Base-by-base conservation (phyloP, 1,140 invertebrate species). In the Zaprionus taronus region DNA sequence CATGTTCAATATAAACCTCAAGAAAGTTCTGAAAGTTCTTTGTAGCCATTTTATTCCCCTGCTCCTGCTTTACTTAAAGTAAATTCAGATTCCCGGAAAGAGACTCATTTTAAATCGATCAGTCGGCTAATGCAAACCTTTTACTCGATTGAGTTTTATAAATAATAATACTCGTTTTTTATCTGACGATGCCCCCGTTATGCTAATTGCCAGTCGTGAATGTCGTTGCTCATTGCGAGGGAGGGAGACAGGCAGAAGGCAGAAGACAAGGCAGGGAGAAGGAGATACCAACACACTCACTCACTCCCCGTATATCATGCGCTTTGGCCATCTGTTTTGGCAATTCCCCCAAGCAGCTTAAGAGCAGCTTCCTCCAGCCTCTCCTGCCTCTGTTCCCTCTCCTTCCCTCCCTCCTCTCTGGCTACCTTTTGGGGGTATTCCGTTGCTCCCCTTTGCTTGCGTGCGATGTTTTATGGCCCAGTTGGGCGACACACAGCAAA, bases 381-480 rank as follows among this genome's bases (percentile, higher is more conserved):
- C 14, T 22, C 14, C 26, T n/a, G 24, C 61, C 47, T 49, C 47
- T 28, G 24, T 26, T 4, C 31, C 9, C 31, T 0, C 9, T 11
- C 31, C 9, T 9, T 9, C 9, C 0, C 1, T 31, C 9, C 31
- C 31, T 2, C 41, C 6, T 7, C 15, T 6, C 38, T 38, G 58
- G 51, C 53, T 71, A 71, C 72, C 74, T 76, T 76, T 72, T 61
- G 38, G 26, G 17, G 47, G 34, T n/a, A 26, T 28, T 28, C 17
- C 15, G 61, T 47, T 47, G 38, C 56, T 49, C 69, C 61, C 69
- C 41, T 28, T 58, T 61, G 56, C 57, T 57, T 44, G 28, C 49
- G 41, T 66, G 53, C 26, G 44, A 67, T 68, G 66, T 58, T 89
- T 87, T 85, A 89, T 89, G 83, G 56, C 53, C 62, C 62, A 77